Percentiles rank a stretch among this genome's conserved stretches.
Conservation (phyloP, 2,888 invertebrate species). For the Venustoraphidia nigricollis region DNA sequence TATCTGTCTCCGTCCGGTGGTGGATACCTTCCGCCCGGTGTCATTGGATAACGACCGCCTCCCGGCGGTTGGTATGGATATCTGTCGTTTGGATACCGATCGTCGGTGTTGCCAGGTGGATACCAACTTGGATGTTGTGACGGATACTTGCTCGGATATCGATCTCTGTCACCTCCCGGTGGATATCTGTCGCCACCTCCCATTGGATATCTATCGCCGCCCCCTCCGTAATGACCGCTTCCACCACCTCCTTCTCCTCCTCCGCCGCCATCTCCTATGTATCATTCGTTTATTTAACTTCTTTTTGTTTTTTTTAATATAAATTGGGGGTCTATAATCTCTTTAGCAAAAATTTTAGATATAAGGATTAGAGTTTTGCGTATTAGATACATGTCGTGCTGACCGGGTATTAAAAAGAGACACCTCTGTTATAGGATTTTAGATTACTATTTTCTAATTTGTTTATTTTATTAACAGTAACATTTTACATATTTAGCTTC, state of each 20-base stretch:
- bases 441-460: too few relatives aligned
- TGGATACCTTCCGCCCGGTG: slow-evolving; percentile 37
- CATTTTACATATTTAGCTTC: too few relatives aligned
- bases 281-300: slow-evolving; percentile 6
- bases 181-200: slow-evolving; percentile 17
- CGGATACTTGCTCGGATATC: slow-evolving; percentile 20
- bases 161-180: slow-evolving; percentile 28
- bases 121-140: slow-evolving; percentile 4
- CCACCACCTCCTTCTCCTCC: slow-evolving; percentile 9
- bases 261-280: slow-evolving; percentile 13
- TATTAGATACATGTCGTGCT: too few relatives aligned
- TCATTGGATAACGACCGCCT: slow-evolving; percentile 19
- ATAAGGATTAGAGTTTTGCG: too few relatives aligned
- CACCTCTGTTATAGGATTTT: too few relatives aligned
- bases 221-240: slow-evolving; percentile 2
- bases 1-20: slow-evolving; percentile 26
- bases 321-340: too few relatives aligned
- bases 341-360: too few relatives aligned
- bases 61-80: slow-evolving; percentile 5
- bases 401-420: too few relatives aligned
- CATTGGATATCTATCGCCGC: slow-evolving; percentile 30
- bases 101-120: not conserved
- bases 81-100: slow-evolving; percentile 3
- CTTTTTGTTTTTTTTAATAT: too few relatives aligned
- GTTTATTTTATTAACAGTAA: too few relatives aligned